Evolutionary conservation across 2,113 vertebrate genomes (phyloP), one percentile per base, ranked within the genome.

Genomic region (Phycodurus eques): DNA sequence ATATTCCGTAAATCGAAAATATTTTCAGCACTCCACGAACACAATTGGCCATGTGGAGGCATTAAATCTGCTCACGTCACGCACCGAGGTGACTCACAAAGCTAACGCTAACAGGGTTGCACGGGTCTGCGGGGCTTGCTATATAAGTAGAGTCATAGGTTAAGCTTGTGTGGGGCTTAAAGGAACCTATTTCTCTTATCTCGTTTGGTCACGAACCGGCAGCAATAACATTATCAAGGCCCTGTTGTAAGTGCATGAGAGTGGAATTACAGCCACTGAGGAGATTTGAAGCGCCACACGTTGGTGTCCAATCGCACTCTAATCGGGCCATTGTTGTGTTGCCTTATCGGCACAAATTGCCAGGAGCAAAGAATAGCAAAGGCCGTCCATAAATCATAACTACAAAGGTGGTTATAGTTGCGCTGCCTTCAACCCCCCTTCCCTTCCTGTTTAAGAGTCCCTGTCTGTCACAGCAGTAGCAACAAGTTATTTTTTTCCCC

Each of bases 141-240:
- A 87, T 92, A 92, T 92, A 92, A 90, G 89, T 88, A 86, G 89
- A 90, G 90, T 90, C 91, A 91, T 79, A 92, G 92, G 92, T 94
- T 92, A 92, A 93, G 91, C 89, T 82, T 89, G 81, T 76, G 77
- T 82, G 79, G 76, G 87, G 90, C 82, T 91, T 89, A 92, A 88
- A 87, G 86, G 92, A 93, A 92, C 89, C 87, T 89, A 92, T 92
- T 92, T 92, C 89, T 93, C 89, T 92, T 93, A 92, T 93, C 92
- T 91, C 81, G 71, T 42, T 83, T 86, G 87, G 88, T 91, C 89
- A 83, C 88, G 90, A 93, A 89, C 91, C 87, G 74, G 80, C 87
- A 88, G 91, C 90, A 93, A 91, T 90, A 90, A 91, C 90, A 92
- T 92, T 93, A 90, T 91, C 91, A 90, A 85, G 87, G 83, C 81